Percentiles rank a stretch among this genome's conserved stretches.
Conservation (phyloP, 2,888 invertebrate species). For the Aphidius colemani region DNA sequence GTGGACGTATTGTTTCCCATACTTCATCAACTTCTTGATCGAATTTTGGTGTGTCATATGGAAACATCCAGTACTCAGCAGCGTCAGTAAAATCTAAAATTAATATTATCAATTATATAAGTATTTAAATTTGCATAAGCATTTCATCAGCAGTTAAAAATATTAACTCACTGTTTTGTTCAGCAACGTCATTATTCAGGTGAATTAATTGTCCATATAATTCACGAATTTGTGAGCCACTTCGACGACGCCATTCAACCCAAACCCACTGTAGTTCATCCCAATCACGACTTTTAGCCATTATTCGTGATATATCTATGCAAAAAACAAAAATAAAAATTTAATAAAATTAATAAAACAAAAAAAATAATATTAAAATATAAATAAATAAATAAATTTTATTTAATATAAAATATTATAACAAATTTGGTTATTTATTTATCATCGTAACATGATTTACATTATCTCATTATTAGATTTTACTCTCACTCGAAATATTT, state of each 20-base stretch:
- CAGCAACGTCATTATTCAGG: slow-evolving; percentile 80
- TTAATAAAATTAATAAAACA: no score
- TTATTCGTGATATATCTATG: slow-evolving; percentile 66
- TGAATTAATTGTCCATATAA: slow-evolving; percentile 80
- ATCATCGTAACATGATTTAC: no score
- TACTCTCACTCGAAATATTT: no score
- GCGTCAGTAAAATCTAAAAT: slow-evolving; percentile 82
- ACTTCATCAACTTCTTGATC: slow-evolving; percentile 79
- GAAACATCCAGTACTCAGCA: slow-evolving; percentile 87
- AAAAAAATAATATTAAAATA: no score
- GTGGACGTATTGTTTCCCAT: slow-evolving; percentile 83
- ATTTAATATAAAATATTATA: no score
- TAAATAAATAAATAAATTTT: no score
- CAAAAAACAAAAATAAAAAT: slow-evolving; percentile 27
- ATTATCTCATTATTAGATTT: no score
- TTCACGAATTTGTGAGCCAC: slow-evolving; percentile 78
- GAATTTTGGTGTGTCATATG: slow-evolving; percentile 79
- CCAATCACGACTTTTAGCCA: slow-evolving; percentile 84
- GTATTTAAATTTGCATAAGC: no score
- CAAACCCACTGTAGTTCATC: slow-evolving; percentile 86
- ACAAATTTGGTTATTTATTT: no score
- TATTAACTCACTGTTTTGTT: slow-evolving; percentile 74
- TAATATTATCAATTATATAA: background rate
- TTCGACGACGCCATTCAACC: slow-evolving; percentile 88
- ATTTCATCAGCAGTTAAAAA: background rate